A percentile compares a stretch with the other conserved stretches of the same genome.
Evolutionary conservation across 2,888 invertebrate genomes (phyloP).

Genomic region (Chirona hameri): DNA sequence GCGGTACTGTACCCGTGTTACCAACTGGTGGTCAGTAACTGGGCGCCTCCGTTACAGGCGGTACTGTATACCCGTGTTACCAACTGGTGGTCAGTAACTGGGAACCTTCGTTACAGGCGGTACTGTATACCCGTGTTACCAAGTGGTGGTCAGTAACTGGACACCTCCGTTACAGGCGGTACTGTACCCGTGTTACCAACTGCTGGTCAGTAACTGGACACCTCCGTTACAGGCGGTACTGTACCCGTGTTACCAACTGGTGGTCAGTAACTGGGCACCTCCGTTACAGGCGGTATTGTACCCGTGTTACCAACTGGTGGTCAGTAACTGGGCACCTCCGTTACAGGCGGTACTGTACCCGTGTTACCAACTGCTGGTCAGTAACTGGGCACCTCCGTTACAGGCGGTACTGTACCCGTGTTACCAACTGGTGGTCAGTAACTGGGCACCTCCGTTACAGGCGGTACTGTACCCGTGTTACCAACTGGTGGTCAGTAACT

Average conservation of each 20-base stretch:
- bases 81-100: conserved; percentile 73
- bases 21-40: conserved; percentile 72
- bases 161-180: conserved; percentile 58
- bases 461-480: conserved; percentile 64
- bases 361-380: conserved; percentile 72
- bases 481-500: conserved; percentile 72
- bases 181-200: conserved; percentile 73
- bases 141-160: conserved; percentile 73
- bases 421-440: conserved; percentile 72
- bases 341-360: conserved; percentile 57
- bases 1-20: conserved; percentile 64
- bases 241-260: conserved; percentile 73
- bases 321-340: conserved; percentile 77
- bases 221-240: conserved; percentile 55
- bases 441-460: conserved; percentile 68
- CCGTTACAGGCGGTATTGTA: conserved; percentile 55
- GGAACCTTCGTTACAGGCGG: conserved; percentile 61
- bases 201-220: conserved; percentile 75
- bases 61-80: conserved; percentile 69
- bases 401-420: conserved; percentile 60
- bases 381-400: conserved; percentile 71
- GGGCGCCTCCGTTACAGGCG: conserved; percentile 64
- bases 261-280: conserved; percentile 78
- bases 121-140: conserved; percentile 72
- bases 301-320: conserved; percentile 74